Conservation (phyloP, 2,888 invertebrate species). For the Bruchidius siliquastri region DNA sequence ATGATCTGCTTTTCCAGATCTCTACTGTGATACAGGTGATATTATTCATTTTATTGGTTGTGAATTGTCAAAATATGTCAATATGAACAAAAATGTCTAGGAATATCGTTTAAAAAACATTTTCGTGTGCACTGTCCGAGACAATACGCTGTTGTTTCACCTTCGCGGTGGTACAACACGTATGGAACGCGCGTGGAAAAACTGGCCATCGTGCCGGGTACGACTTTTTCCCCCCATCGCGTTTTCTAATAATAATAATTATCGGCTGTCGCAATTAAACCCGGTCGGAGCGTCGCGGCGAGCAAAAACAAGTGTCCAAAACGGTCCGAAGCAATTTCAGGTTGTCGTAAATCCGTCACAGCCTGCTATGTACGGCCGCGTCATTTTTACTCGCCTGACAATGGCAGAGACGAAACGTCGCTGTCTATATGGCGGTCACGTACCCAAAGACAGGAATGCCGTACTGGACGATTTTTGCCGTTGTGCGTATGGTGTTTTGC, state of each 20-base stretch:
- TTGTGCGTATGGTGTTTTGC: background rate
- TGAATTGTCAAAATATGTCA: too few species aligned
- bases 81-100: too few species aligned
- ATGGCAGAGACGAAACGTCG: background rate
- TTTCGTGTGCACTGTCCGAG: background rate
- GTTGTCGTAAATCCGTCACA: background rate
- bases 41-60: too few species aligned
- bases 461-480: background rate
- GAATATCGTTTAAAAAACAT: background rate
- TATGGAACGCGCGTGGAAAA: background rate
- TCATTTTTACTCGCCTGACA: background rate
- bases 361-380: background rate
- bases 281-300: background rate
- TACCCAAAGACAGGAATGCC: background rate
- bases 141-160: background rate
- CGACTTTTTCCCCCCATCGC: background rate
- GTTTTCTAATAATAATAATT: background rate
- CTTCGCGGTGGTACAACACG: background rate
- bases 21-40: too few species aligned
- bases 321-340: background rate
- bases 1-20: too few species aligned
- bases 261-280: background rate
- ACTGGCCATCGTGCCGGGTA: background rate
- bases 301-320: background rate
- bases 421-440: background rate